Conservation (phyloP, 2,113 vertebrate genomes). For the Pseudorectes ferrugineus region DNA sequence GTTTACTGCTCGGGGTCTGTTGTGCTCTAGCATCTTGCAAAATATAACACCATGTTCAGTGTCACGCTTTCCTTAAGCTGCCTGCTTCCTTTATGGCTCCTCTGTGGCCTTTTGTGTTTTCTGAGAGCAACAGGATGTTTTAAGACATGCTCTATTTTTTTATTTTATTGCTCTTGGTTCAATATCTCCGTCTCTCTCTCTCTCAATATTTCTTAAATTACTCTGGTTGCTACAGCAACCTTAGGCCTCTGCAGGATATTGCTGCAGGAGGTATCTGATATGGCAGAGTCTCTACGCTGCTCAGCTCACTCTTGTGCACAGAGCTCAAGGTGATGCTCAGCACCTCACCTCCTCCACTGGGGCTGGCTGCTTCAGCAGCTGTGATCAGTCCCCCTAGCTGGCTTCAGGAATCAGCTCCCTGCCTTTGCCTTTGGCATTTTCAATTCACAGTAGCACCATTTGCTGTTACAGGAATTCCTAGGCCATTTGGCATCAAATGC, state of each 20-base stretch:
- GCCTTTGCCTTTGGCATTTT: background rate
- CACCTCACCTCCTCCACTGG: background rate
- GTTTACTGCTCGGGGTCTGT: background rate
- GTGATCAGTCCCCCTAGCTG: background rate
- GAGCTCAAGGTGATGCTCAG: background rate
- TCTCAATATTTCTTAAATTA: conserved; percentile 41
- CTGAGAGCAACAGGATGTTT: background rate
- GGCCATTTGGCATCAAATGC: background rate
- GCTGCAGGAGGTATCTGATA: background rate
- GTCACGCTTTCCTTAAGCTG: background rate
- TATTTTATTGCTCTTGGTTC: conserved; percentile 19
- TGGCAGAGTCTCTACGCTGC: background rate
- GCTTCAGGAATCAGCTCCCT: background rate
- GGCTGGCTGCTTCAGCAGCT: background rate
- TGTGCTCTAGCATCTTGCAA: background rate
- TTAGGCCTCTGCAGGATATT: background rate
- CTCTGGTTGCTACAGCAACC: conserved; percentile 56
- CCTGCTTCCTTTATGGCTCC: background rate
- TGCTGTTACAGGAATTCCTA: background rate
- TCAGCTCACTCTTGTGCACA: background rate
- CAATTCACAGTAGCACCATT: background rate
- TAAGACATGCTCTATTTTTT: background rate
- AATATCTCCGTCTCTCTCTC: background rate
- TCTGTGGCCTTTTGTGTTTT: background rate
- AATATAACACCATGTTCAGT: background rate